Evolutionary conservation across 2,888 invertebrate genomes (phyloP), one percentile per base, ranked within the genome.

Genomic region (Eremobia ochroleuca): DNA sequence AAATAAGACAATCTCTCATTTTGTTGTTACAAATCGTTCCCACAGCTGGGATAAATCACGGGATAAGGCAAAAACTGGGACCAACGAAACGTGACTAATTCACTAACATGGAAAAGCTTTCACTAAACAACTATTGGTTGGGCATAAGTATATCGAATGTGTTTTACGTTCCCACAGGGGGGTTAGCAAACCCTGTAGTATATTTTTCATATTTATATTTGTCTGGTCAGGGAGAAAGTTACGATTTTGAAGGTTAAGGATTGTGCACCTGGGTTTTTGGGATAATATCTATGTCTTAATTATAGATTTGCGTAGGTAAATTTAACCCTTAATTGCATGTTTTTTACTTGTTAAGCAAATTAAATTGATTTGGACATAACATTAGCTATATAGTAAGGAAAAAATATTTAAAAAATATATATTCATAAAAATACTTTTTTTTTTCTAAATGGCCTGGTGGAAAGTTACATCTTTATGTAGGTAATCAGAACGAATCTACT

Each of bases 21-120:
- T 91, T 90, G 92, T 88, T 86, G 87, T 89, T 90, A 92, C 92
- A 92, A 93, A 93, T 91, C 85, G 91, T 77, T 89, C 85, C 85
- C 81, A 79, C 77, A 77, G 86, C 80, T 82, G 85, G 87, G 81
- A 92, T 93, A 93, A 92, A 93, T 93, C 91, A 90, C 85, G 80
- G 89, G 83, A 87, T 89, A 89, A 87, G 72, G 87, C 89, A 92
- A 92, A 93, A 93, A 92, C 90, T 89, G 90, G 77, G 81, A 82
- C 87, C 88, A 83, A 78, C 75, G 58, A 85, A 80, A 93, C 92
- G 93, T 93, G 93, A 92, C 93, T 93, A 92, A 93, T 93, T 92
- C 93, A 83, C 83, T 88, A 75, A 93, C 93, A 93, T 89, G 93
- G 84, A 90, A 93, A 93, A 88, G 91, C 93, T 93, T 92, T 93